Conservation (phyloP, 2,888 invertebrate species). For the Polia nebulosa region DNA sequence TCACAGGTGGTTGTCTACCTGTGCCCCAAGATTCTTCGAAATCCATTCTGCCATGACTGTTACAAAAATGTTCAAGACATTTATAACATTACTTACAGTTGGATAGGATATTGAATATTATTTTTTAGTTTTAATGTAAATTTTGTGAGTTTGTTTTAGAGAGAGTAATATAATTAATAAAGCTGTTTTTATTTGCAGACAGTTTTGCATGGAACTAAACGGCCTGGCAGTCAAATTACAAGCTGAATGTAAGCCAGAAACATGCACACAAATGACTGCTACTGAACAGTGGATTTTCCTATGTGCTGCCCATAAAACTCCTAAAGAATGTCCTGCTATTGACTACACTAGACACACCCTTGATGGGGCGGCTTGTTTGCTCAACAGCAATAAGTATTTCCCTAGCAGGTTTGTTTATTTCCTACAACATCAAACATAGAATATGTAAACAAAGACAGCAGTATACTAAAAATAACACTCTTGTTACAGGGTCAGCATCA, state of each 20-base stretch:
- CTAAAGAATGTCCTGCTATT: constrained; percentile 99
- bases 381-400: constrained; percentile 99
- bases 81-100: no score
- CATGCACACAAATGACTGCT: constrained; percentile 99
- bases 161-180: neutral
- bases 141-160: neutral
- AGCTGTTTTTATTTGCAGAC: constrained; percentile 89
- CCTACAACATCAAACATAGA: neutral
- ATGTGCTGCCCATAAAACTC: constrained; percentile 99
- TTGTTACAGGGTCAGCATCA: constrained; percentile 97
- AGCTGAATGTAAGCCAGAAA: constrained; percentile 98
- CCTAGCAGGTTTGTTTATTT: constrained; percentile 96
- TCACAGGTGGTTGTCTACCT: no score
- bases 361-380: constrained; percentile 99
- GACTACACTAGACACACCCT: constrained; percentile 99
- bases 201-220: constrained; percentile 99
- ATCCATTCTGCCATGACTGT: neutral
- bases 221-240: constrained; percentile 99
- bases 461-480: neutral
- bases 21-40: neutral
- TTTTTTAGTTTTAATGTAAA: neutral
- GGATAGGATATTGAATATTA: neutral
- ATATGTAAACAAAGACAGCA: neutral
- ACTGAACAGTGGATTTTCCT: constrained; percentile 99
- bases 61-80: neutral